A percentile compares a stretch with the other conserved stretches of the same genome.
phyloP scores from a whole-genome alignment of 2,888 invertebrate genomes.

The Hermodice carunculata region DNA sequence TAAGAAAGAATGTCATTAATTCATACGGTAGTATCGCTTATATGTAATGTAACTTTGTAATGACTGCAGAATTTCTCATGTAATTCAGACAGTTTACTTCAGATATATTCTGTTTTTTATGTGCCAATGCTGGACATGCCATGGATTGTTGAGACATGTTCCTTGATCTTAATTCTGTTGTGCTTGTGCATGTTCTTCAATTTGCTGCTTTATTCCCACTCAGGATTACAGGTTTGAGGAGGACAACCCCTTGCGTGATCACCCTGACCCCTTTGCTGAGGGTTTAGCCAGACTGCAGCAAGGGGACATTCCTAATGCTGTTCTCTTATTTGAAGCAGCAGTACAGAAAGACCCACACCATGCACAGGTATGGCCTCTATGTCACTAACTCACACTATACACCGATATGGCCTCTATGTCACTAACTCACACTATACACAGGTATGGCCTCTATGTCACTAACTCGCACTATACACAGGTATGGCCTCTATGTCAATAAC shows the following conservation, averaged over 20 bases:
- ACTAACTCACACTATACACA: too few species aligned
- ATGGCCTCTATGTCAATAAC: too few species aligned
- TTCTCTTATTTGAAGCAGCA: constrained; percentile 96
- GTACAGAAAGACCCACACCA: constrained; percentile 85
- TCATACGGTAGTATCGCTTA: too few species aligned
- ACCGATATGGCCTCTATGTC: too few species aligned
- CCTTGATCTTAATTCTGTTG: neutral
- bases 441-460: too few species aligned
- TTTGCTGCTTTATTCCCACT: constrained; percentile 21
- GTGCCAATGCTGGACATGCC: too few species aligned
- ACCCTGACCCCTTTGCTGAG: constrained; percentile 82
- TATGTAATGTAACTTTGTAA: neutral
- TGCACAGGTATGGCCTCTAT: constrained; percentile 74
- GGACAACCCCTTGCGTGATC: constrained; percentile 83
- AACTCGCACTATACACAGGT: too few species aligned
- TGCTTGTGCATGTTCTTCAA: neutral
- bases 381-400: neutral
- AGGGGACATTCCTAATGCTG: constrained; percentile 96
- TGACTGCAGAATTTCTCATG: neutral
- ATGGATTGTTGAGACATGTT: too few species aligned
- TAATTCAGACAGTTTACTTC: neutral
- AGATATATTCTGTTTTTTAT: neutral
- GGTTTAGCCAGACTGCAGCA: constrained; percentile 85
- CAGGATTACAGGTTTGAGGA: constrained; percentile 84
- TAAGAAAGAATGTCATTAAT: too few species aligned